Percentiles rank a stretch among this genome's conserved stretches.
These are phyloP conservation scores for Onychorhynchus coronatus DNA, from an alignment of 2,113 vertebrate species.

Conservation along the genomic window DNA sequence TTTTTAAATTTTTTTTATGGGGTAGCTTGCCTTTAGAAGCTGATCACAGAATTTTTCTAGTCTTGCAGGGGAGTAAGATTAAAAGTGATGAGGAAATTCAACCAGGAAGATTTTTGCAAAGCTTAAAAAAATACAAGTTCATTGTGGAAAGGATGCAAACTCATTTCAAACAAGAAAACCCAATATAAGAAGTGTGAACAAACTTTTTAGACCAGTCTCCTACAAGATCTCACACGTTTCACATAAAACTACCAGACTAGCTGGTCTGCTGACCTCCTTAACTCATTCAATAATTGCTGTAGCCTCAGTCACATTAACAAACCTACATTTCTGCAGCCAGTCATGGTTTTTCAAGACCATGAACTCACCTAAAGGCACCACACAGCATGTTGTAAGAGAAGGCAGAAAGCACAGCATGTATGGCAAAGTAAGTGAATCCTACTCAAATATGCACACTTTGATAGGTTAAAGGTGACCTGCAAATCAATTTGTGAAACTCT, in stretches of 20 bases:
- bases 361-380: not conserved
- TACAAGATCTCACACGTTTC: not conserved
- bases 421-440: not conserved
- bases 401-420: not conserved
- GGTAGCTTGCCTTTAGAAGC: not conserved
- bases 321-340: not conserved
- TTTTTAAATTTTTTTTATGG: not conserved
- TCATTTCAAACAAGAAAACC: not conserved
- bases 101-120: not conserved
- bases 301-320: not conserved
- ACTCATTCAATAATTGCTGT: not conserved
- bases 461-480: constrained; percentile 65
- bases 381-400: not conserved
- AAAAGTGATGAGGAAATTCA: not conserved
- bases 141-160: not conserved
- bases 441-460: not conserved
- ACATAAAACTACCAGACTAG: not conserved
- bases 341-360: not conserved
- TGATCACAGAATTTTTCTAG: not conserved
- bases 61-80: not conserved
- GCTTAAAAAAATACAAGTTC: not conserved
- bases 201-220: not conserved
- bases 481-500: constrained; percentile 60
- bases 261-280: not conserved
- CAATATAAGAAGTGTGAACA: not conserved